phyloP scores from a whole-genome alignment of 1,140 invertebrate genomes.

The Parapsyche elsis region DNA sequence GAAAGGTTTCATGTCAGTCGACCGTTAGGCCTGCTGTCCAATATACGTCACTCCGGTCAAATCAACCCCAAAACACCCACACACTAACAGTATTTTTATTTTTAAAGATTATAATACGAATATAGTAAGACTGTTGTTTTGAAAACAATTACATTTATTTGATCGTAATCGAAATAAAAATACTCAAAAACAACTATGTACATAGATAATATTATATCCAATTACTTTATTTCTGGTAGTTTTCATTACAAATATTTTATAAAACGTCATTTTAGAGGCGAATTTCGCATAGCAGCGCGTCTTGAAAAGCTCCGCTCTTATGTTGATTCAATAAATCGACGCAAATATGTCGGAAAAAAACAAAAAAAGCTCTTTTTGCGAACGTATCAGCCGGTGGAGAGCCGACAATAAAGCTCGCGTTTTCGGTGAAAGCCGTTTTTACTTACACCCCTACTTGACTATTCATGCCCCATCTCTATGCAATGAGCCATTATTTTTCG shows the following conservation, averaged over 20 bases:
- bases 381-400: not conserved
- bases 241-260: not conserved
- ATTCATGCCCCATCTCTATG: conserved; percentile 55
- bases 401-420: conserved; percentile 3
- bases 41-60: conserved; percentile 49
- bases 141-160: no score
- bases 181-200: no score
- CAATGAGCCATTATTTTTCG: conserved; percentile 54
- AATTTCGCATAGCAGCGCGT: not conserved
- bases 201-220: no score
- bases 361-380: not conserved
- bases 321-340: conserved; percentile 19
- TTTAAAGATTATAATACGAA: no score
- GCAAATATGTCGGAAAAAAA: not conserved
- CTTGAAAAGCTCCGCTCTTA: not conserved
- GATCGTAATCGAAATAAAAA: no score
- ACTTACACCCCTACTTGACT: conserved; percentile 41
- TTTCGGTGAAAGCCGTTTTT: conserved; percentile 12
- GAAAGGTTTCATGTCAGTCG: conserved; percentile 49
- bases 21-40: conserved; percentile 52
- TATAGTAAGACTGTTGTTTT: no score
- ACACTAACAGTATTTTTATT: no score
- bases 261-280: not conserved
- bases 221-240: no score
- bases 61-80: not conserved